Conservation (phyloP, 2,888 invertebrate genomes). For the Tenthredo distinguenda region DNA sequence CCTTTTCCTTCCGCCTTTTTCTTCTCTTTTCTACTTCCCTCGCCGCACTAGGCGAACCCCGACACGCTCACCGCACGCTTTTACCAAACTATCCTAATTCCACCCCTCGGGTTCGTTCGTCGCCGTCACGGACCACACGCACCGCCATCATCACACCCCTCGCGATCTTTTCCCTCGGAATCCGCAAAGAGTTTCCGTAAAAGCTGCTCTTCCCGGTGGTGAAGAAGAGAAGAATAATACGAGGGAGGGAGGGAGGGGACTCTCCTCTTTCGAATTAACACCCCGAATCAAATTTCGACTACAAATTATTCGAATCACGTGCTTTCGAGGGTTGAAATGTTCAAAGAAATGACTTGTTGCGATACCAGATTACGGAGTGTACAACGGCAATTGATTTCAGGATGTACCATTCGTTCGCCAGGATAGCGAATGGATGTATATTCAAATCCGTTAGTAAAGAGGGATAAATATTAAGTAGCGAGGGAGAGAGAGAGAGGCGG, state of each 20-base stretch:
- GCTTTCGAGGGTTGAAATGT: neutral
- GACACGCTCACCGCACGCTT: neutral
- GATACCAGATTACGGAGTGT: neutral
- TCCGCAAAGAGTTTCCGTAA: constrained; percentile 3
- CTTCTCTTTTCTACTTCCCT: neutral
- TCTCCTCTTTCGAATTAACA: constrained; percentile 55
- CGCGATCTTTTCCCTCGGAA: constrained; percentile 32
- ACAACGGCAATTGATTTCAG: neutral
- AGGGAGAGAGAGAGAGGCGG: neutral
- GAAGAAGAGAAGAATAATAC: constrained; percentile 28
- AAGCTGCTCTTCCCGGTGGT: neutral
- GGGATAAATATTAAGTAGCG: constrained; percentile 25
- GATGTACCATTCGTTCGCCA: neutral
- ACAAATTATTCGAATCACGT: constrained; percentile 8
- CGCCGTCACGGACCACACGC: constrained; percentile 47
- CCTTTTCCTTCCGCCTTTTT: neutral
- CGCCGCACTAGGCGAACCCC: constrained; percentile 31
- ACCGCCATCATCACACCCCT: constrained; percentile 44
- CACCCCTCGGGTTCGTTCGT: neutral
- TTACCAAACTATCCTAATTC: constrained; percentile 53
- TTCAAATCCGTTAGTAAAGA: neutral
- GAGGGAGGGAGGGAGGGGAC: constrained; percentile 56
- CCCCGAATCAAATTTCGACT: constrained; percentile 16
- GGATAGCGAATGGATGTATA: neutral
- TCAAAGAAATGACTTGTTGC: neutral